Base-by-base conservation (phyloP, 2,797 vertebrate genomes). In the Catharus ustulatus region DNA sequence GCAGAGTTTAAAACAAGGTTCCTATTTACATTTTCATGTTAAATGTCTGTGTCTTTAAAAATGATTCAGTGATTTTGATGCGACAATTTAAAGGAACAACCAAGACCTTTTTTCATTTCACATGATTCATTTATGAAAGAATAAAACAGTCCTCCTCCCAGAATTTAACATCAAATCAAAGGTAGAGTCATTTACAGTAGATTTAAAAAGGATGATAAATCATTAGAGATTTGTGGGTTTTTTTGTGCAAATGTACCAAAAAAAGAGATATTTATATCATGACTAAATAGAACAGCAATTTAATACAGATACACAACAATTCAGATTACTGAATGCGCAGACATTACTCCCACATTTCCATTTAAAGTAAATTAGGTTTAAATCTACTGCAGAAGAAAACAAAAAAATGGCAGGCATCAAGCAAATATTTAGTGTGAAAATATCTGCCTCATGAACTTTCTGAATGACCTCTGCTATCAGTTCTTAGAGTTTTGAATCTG, bases 21-120 rank as follows among this genome's bases (percentile, higher is more conserved):
- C 89, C 95, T 97, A 97, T 97, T 98, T 97, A 96, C 84, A 96
- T 97, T 97, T 98, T 97, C 95, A 92, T 93, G 96, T 97, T 94
- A 97, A 98, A 94, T 91, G 90, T 82, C 96, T 98, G 21, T 94
- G 96, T 98, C 97, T 94, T 93, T 87, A 87, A 94, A 94, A 95
- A 87, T 0, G 6, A 89, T 89, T 93, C 49, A 57, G 21, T 86
- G 81, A 94, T 96, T 95, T 97, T 94, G 95, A 94, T n/a, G 49
- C 71, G 78, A 81, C 26, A 87, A 83, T 92, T 93, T 89, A 79
- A 92, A 89, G 46, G 64, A 84, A 77, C 49, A 92, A 38, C 45
- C 11, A 90, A 87, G 29, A 49, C 64, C 63, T 89, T 89, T 84
- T 43, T 36, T 73, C 48, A 84, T 86, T 92, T 95, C 54, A 90